A percentile compares a stretch with the other conserved stretches of the same genome.
These are phyloP conservation scores for Malacoraja senta DNA, from an alignment of 2,797 vertebrate species.

Conservation along the genomic window DNA sequence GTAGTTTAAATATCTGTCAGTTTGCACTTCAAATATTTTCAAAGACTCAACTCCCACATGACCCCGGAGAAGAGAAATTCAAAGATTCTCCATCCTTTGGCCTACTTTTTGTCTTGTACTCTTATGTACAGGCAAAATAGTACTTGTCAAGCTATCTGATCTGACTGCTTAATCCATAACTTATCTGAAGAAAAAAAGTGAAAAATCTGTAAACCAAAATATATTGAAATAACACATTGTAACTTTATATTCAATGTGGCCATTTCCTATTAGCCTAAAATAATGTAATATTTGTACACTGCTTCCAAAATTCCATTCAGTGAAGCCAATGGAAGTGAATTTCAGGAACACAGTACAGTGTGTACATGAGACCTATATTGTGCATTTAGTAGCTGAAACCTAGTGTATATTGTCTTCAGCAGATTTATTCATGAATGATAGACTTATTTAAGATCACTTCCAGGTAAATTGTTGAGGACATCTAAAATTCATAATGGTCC, in stretches of 20 bases:
- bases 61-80: no score
- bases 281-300: neutral
- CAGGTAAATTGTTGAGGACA: neutral
- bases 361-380: no score
- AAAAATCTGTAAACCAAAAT: neutral
- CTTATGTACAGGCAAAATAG: no score
- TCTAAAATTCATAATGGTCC: neutral
- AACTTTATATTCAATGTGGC: neutral
- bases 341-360: no score
- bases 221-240: neutral
- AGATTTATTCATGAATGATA: neutral
- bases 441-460: neutral
- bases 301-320: no score
- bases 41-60: no score
- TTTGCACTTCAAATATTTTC: no score
- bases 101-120: no score
- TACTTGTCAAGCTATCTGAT: neutral
- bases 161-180: neutral
- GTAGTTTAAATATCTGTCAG: no score
- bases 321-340: no score
- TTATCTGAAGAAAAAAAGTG: neutral
- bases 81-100: no score
- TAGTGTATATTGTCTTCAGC: neutral
- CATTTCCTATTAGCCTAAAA: neutral
- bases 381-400: no score